Conservation (phyloP, 1,140 invertebrate species). For the Drosophila dunni region DNA sequence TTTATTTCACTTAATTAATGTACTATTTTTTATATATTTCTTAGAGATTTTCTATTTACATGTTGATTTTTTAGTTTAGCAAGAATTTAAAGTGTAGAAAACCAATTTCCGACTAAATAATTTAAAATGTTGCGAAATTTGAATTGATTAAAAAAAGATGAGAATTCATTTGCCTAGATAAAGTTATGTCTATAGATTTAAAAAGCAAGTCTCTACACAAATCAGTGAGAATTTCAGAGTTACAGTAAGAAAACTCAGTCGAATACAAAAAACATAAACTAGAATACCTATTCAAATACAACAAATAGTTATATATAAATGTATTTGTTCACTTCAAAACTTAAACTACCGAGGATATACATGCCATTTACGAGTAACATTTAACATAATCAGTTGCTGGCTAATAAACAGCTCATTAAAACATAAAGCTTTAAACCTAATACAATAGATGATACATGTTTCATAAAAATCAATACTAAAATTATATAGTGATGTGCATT, state of each 20-base stretch:
- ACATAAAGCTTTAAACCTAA: constrained; percentile 81
- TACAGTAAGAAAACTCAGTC: constrained; percentile 27
- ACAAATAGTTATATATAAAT: constrained; percentile 43
- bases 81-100: constrained; percentile 41
- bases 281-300: constrained; percentile 57
- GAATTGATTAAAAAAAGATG: background rate
- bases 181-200: background rate
- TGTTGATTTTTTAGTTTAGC: constrained; percentile 43
- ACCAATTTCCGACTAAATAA: constrained; percentile 9
- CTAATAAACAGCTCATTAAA: constrained; percentile 50
- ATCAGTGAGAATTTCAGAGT: background rate
- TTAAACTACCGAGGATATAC: constrained; percentile 44
- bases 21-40: constrained; percentile 46
- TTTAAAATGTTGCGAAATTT: constrained; percentile 1
- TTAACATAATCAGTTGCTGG: constrained; percentile 54
- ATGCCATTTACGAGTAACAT: constrained; percentile 23
- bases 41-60: constrained; percentile 70
- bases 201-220: constrained; percentile 1
- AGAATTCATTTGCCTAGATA: constrained; percentile 23
- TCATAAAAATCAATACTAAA: constrained; percentile 54
- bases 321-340: constrained; percentile 30
- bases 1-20: constrained; percentile 62
- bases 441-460: constrained; percentile 57
- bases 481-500: constrained; percentile 22
- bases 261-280: constrained; percentile 80